Evolutionary conservation across 2,888 invertebrate species (phyloP).

Genomic region (Noctua fimbriata): DNA sequence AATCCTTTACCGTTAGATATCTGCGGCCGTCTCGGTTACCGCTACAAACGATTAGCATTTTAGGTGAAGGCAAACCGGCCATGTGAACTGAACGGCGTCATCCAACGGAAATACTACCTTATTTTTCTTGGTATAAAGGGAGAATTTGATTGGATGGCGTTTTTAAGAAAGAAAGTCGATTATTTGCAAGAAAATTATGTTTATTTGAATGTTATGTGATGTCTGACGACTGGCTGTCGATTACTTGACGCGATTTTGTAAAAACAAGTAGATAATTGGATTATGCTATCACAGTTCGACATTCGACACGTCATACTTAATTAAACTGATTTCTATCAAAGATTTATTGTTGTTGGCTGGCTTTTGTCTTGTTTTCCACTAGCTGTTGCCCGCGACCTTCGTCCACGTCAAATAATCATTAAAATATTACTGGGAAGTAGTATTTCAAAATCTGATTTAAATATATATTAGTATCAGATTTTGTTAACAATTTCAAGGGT

Average conservation of each 20-base stretch:
- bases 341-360: background rate
- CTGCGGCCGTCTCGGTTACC: slow-evolving; percentile 69
- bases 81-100: slow-evolving; percentile 52
- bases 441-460: too few relatives aligned
- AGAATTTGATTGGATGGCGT: slow-evolving; percentile 12
- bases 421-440: too few relatives aligned
- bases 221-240: slow-evolving; percentile 6
- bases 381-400: too few relatives aligned
- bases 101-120: slow-evolving; percentile 47
- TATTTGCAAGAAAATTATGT: slow-evolving; percentile 46
- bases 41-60: slow-evolving; percentile 82
- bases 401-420: too few relatives aligned
- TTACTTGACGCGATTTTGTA: background rate
- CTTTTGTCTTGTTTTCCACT: background rate
- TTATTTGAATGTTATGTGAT: slow-evolving; percentile 37
- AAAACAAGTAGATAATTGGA: background rate
- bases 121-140: background rate
- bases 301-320: background rate
- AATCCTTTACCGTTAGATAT: slow-evolving; percentile 83
- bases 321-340: background rate
- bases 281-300: background rate
- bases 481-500: too few relatives aligned
- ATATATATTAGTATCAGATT: too few relatives aligned
- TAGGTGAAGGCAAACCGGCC: slow-evolving; percentile 86
- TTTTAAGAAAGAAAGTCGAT: slow-evolving; percentile 63